These are phyloP conservation scores for Eunapius fragilis DNA, from an alignment of 37 sponge, comb jelly and placozoan genomes.

Conservation along the genomic window DNA sequence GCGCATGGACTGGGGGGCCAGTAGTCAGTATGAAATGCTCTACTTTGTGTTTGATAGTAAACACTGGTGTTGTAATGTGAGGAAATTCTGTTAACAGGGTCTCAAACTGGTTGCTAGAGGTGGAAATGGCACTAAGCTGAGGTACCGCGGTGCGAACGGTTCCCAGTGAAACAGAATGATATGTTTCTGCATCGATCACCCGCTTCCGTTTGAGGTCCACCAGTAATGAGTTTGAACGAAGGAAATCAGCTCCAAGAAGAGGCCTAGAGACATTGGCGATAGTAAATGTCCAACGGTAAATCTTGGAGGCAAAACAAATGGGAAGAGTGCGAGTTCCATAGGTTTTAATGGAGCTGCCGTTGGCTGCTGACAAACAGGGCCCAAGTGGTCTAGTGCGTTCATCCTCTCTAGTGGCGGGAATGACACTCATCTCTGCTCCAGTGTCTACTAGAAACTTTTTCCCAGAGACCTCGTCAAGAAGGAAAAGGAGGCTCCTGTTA, in stretches of 20 bases:
- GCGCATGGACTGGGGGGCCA: slow-evolving; percentile 31
- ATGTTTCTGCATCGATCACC: not conserved
- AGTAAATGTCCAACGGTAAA: not conserved
- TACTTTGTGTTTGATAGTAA: slow-evolving; percentile 23
- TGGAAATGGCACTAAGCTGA: not conserved
- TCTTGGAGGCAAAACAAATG: not conserved
- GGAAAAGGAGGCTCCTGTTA: slow-evolving; percentile 11
- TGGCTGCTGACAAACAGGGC: slow-evolving; percentile 1
- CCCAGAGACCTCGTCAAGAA: not conserved
- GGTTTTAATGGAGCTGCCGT: slow-evolving; percentile 19
- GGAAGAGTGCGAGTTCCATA: slow-evolving; percentile 6
- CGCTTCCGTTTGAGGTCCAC: slow-evolving; percentile 21
- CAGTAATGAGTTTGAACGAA: slow-evolving; percentile 10
- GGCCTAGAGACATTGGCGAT: slow-evolving; percentile 7
- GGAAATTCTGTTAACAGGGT: slow-evolving; percentile 18
- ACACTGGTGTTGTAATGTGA: slow-evolving; percentile 4
- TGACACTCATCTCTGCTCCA: slow-evolving; percentile 23
- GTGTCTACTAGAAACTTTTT: slow-evolving; percentile 30
- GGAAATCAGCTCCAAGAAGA: slow-evolving; percentile 23
- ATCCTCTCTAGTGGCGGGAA: slow-evolving; percentile 23
- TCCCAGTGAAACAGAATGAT: not conserved
- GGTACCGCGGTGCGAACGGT: not conserved
- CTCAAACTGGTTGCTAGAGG: not conserved
- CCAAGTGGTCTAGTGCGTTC: slow-evolving; percentile 5
- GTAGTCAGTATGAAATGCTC: slow-evolving; percentile 40